Conservation (phyloP, 2,113 vertebrate species). For the Eleginops maclovinus region DNA sequence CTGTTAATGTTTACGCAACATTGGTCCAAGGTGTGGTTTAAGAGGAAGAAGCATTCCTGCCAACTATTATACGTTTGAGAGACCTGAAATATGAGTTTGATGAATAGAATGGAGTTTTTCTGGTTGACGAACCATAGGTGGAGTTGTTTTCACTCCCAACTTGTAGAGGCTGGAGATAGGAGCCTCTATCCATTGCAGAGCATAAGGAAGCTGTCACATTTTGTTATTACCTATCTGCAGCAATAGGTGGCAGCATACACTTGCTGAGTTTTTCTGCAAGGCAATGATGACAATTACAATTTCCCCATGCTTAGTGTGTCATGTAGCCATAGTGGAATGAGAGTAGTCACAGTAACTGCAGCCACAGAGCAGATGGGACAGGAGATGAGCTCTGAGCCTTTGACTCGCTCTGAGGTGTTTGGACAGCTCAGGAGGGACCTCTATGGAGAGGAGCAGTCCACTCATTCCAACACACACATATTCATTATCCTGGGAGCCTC, state of each 20-base stretch:
- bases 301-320: slow-evolving; percentile 3
- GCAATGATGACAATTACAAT: slow-evolving; percentile 37
- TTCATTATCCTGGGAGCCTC: slow-evolving; percentile 91
- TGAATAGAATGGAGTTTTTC: not conserved
- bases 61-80: not conserved
- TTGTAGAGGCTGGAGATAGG: not conserved
- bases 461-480: slow-evolving; percentile 77
- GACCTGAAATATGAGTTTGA: slow-evolving; percentile 19
- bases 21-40: slow-evolving; percentile 49
- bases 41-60: slow-evolving; percentile 26
- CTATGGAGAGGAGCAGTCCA: slow-evolving; percentile 79
- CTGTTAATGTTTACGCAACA: slow-evolving; percentile 34
- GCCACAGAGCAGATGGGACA: slow-evolving; percentile 11
- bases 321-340: not conserved
- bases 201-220: not conserved
- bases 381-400: slow-evolving; percentile 63
- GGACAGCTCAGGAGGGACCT: slow-evolving; percentile 87
- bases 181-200: not conserved
- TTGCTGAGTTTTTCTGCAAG: slow-evolving; percentile 31
- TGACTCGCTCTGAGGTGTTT: slow-evolving; percentile 84
- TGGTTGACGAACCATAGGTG: not conserved
- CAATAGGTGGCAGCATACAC: slow-evolving; percentile 71
- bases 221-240: not conserved
- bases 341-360: not conserved
- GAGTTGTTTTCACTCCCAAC: fast-evolving